Percentiles rank a stretch among this genome's conserved stretches.
Conservation (phyloP, 2,113 vertebrate species). For the Ctenomys sociabilis region DNA sequence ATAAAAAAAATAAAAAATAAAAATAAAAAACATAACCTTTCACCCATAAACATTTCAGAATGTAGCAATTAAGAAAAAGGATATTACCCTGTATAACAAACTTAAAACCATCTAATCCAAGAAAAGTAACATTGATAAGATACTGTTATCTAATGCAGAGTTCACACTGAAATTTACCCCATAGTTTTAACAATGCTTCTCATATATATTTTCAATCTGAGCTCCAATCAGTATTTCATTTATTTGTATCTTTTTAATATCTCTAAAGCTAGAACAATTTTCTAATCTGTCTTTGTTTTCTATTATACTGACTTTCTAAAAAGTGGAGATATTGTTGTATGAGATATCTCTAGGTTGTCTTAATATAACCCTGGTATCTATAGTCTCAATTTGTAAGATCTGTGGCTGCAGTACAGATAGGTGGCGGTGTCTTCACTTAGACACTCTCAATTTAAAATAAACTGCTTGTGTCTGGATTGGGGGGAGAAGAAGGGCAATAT, state of each 20-base stretch:
- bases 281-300: constrained; percentile 4
- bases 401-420: background rate
- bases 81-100: constrained; percentile 10
- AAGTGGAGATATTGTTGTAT: constrained; percentile 26
- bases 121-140: constrained; percentile 9
- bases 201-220: constrained; percentile 4
- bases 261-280: constrained; percentile 29
- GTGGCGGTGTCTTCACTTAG: background rate
- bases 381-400: background rate
- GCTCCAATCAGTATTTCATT: constrained; percentile 29
- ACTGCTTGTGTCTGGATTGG: constrained; percentile 55
- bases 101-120: constrained; percentile 35
- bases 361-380: background rate
- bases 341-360: constrained; percentile 5
- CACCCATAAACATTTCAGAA: constrained; percentile 20
- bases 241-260: constrained; percentile 10
- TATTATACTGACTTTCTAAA: constrained; percentile 29
- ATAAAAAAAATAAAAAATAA: too few relatives aligned
- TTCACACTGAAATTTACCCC: constrained; percentile 32
- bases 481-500: constrained; percentile 60
- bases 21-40: background rate
- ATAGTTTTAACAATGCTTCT: background rate
- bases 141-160: background rate
- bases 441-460: constrained; percentile 58
- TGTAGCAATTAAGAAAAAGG: constrained; percentile 10